A percentile compares a stretch with the other conserved stretches of the same genome.
phyloP scores from a whole-genome alignment of 2,113 vertebrate genomes.

The Xiphophorus maculatus region DNA sequence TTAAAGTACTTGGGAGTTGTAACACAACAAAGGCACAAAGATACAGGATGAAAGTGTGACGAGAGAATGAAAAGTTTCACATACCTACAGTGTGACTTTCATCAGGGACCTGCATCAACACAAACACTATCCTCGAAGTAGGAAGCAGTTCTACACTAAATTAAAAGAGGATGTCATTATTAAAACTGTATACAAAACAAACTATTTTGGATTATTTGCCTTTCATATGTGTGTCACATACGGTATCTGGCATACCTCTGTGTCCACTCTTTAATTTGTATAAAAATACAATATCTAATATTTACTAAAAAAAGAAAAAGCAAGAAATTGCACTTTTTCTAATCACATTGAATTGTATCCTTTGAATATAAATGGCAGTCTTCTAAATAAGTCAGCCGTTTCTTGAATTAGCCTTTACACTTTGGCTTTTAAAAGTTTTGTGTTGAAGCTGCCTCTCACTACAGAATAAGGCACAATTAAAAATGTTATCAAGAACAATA shows the following conservation, averaged over 20 bases:
- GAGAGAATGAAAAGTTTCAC: not conserved
- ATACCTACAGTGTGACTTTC: not conserved
- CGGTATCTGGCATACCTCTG: no score
- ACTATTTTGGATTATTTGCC: not conserved
- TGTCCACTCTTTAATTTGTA: not conserved
- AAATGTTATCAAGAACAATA: not conserved
- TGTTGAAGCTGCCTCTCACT: constrained; percentile 7
- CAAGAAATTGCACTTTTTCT: constrained; percentile 4
- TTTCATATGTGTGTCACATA: not conserved
- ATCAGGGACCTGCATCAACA: not conserved
- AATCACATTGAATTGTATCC: constrained; percentile 11
- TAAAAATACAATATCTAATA: not conserved
- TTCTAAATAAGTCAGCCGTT: not conserved
- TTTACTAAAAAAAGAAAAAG: not conserved
- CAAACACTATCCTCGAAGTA: not conserved
- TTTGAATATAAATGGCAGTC: not conserved
- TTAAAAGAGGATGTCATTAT: not conserved
- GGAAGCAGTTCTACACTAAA: not conserved
- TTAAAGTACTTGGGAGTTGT: not conserved
- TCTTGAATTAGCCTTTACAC: not conserved
- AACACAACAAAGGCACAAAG: constrained; percentile 34
- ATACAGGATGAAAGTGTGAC: not conserved
- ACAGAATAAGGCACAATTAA: constrained; percentile 51
- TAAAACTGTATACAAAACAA: not conserved
- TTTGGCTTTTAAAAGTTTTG: constrained; percentile 6